Evolutionary conservation across 2,113 vertebrate genomes (phyloP).

Genomic region (Grammomys dolichurus): DNA sequence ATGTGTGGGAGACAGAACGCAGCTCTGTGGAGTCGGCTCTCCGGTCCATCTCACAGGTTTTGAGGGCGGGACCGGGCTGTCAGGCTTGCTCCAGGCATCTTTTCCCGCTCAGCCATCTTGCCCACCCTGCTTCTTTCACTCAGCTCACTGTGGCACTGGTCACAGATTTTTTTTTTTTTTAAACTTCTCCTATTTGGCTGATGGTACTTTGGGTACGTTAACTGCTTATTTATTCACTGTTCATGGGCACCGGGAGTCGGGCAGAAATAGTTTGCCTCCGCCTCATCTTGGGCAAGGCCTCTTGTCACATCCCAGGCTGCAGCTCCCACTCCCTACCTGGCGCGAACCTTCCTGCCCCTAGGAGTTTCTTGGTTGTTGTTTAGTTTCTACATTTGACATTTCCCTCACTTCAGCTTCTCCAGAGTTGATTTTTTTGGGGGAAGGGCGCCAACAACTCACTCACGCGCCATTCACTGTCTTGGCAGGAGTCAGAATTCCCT

Average conservation of each 20-base stretch:
- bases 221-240: background rate
- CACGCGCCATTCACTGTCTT: background rate
- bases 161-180: background rate
- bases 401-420: background rate
- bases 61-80: no score
- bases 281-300: rapidly evolving
- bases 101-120: background rate
- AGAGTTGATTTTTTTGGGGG: background rate
- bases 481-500: slow-evolving; percentile 33
- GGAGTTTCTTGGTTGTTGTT: background rate
- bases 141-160: background rate
- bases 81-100: background rate
- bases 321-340: background rate
- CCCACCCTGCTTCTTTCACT: no score
- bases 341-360: rapidly evolving
- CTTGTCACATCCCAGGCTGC: background rate
- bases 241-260: background rate
- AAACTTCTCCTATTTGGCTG: background rate
- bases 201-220: background rate
- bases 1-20: background rate
- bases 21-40: no score
- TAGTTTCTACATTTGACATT: background rate
- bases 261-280: background rate
- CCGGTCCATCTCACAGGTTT: no score
- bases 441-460: background rate